These are phyloP conservation scores for Ceratotherium simum DNA, from an alignment of 2,113 vertebrate species.

Conservation along the genomic window DNA sequence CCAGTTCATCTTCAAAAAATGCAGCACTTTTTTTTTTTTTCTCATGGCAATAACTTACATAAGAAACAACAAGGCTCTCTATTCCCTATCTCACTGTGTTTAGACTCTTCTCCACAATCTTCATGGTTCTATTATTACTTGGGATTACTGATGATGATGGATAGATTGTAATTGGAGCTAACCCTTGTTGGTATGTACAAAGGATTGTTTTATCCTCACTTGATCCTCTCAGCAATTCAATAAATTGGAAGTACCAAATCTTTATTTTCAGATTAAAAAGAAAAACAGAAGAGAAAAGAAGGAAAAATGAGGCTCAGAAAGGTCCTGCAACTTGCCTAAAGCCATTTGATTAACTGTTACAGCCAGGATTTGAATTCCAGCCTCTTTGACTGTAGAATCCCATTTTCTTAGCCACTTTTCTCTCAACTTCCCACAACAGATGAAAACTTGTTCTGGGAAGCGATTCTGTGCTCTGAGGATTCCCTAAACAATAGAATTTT, in stretches of 20 bases:
- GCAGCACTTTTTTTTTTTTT: not conserved
- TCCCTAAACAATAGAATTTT: not conserved
- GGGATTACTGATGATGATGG: not conserved
- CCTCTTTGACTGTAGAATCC: not conserved
- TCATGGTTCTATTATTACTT: not conserved
- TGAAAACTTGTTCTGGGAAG: not conserved
- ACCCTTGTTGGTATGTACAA: not conserved
- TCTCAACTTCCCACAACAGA: not conserved
- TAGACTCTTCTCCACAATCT: not conserved
- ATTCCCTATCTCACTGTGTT: not conserved
- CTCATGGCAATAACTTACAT: not conserved
- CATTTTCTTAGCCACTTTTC: not conserved
- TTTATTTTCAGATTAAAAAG: not conserved
- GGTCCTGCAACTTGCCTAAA: not conserved
- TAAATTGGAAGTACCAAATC: not conserved
- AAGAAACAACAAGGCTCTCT: not conserved
- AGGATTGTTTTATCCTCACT: not conserved
- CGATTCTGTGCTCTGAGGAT: not conserved
- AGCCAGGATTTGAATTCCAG: not conserved
- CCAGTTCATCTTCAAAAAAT: not conserved
- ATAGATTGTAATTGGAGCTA: not conserved
- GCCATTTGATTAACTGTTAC: not conserved
- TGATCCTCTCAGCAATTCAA: not conserved
- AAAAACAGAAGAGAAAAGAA: not conserved
- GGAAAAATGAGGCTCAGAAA: not conserved